Evolutionary conservation across 1,140 invertebrate species (phyloP).

Genomic region (Sinonovacula constricta): DNA sequence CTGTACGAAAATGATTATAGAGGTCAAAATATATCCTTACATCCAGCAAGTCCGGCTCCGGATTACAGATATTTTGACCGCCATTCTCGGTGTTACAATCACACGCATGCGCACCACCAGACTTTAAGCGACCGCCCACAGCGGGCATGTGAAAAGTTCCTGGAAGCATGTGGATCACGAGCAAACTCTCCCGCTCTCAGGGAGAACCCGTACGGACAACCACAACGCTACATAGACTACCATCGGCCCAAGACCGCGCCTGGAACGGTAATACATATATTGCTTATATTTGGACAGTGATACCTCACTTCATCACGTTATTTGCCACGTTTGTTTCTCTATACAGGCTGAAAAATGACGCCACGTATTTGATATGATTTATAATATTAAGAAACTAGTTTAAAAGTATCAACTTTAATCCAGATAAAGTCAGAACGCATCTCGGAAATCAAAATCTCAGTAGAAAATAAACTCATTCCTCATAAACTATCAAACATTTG

Average conservation of each 20-base stretch:
- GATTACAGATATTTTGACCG: constrained; percentile 62
- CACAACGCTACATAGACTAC: constrained; percentile 60
- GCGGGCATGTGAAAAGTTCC: constrained; percentile 56
- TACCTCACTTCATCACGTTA: no score
- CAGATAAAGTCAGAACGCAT: no score
- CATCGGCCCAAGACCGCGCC: constrained; percentile 59
- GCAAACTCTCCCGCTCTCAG: constrained; percentile 37
- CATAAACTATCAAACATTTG: no score
- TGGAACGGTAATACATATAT: constrained; percentile 58
- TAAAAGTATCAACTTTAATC: no score
- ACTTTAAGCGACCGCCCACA: constrained; percentile 51
- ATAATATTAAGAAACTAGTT: no score
- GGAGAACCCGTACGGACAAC: constrained; percentile 55
- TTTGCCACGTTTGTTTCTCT: no score
- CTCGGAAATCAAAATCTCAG: no score
- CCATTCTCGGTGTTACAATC: constrained; percentile 59
- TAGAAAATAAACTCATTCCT: no score
- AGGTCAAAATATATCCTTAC: constrained; percentile 51
- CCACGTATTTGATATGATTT: no score
- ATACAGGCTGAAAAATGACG: no score
- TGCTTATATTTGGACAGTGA: no score
- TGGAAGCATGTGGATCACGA: constrained; percentile 42
- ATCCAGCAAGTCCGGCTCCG: constrained; percentile 60
- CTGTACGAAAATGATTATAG: constrained; percentile 54
- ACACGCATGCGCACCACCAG: constrained; percentile 57